phyloP scores from a whole-genome alignment of 2,113 vertebrate genomes.

The Chlamydotis undulata region DNA sequence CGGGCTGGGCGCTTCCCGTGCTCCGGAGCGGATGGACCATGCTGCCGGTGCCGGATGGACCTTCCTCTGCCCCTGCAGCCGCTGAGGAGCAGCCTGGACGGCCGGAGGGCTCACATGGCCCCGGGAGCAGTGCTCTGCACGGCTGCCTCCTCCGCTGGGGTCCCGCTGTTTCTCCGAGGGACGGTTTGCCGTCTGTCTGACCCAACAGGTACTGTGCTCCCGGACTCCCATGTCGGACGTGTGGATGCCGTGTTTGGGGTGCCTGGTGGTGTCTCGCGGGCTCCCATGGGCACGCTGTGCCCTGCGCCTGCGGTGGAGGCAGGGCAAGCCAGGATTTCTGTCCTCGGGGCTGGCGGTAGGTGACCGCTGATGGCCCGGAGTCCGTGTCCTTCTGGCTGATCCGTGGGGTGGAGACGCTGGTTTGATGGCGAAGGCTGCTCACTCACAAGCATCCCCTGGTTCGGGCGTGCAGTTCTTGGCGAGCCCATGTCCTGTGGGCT shows the following conservation, averaged over 20 bases:
- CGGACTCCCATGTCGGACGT: accelerated
- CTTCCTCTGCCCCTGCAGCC: not conserved
- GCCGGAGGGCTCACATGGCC: not conserved
- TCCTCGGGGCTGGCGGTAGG: not conserved
- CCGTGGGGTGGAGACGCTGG: accelerated
- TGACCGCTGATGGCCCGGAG: accelerated
- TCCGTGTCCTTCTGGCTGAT: accelerated
- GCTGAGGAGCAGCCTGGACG: not conserved
- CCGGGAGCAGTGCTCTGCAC: too few relatives aligned
- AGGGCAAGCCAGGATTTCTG: not conserved
- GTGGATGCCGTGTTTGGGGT: too few relatives aligned
- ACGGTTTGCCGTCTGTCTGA: accelerated
- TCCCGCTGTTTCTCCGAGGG: not conserved
- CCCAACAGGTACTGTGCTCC: accelerated
- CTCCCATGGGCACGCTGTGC: not conserved
- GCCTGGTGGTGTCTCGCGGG: not conserved
- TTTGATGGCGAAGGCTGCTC: not conserved
- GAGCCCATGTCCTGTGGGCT: not conserved
- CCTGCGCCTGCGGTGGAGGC: not conserved
- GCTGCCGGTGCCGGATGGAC: too few relatives aligned
- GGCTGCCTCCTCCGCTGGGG: not conserved
- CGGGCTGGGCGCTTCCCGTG: not conserved
- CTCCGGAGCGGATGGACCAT: not conserved
- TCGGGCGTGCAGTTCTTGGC: accelerated
- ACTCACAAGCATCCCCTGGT: not conserved